Evolutionary conservation across 2,113 vertebrate species (phyloP), one percentile per base, ranked within the genome.

Genomic region (Marmota monax): DNA sequence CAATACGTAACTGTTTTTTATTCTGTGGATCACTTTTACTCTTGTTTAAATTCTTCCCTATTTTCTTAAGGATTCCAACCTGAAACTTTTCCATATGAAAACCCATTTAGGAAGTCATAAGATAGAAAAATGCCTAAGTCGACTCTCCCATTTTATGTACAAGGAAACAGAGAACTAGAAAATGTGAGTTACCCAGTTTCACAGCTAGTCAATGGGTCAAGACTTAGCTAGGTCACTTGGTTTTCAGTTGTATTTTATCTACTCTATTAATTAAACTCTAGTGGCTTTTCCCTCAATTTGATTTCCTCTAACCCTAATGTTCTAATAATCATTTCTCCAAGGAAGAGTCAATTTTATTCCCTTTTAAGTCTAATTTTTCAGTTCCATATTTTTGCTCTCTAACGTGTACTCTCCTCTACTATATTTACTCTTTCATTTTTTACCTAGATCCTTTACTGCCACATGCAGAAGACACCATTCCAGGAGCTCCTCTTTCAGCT

Each of bases 1-100:
- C n/a, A 78, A 53, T 37, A 86, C 8, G 32, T 5, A 25, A 20
- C 42, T 80, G 39, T 67, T n/a, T 65, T 48, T 67, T 27, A 74
- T 58, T 82, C 51, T 76, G 34, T 37, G 17, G 34, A 65, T 67
- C 45, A 88, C 18, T 88, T 45, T 84, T 11, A 65, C 14, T 37
- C 48, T 45, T 77, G 11, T 74, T 76, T 87, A 20, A 76, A 37
- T 37, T 61, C 37, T 20, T 92, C 32, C 34, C n/a, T 92, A 27
- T 74, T 78, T 72, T 89, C 58, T n/a, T 48, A 5, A 97, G 74
- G 67, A 65, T 32, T 85, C 10, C 27, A 94, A 89, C 18, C 69
- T 76, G 58, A 67, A 78, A 73, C 22, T 94, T 84, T 80, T 37
- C 11, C 80, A 83, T 42, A 82, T 34, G n/a, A 87, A 94, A 94